Percentiles rank a stretch among this genome's conserved stretches.
These are phyloP conservation scores for Pedionomus torquatus DNA, from an alignment of 2,113 vertebrate species.

Conservation along the genomic window DNA sequence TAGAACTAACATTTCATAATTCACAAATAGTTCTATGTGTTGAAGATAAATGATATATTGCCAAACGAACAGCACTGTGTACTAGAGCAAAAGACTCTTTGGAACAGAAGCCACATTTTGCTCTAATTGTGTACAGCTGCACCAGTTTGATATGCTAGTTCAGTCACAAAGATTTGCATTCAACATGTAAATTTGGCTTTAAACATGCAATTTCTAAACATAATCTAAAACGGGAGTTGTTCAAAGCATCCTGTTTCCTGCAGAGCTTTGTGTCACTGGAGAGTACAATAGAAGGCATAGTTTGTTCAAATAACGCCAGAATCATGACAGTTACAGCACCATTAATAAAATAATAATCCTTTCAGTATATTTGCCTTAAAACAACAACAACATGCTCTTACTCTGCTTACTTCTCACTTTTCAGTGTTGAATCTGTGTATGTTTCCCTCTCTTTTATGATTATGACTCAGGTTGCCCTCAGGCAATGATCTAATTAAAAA, in stretches of 20 bases:
- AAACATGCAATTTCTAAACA: background rate
- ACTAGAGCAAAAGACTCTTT: background rate
- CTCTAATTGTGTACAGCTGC: constrained; percentile 38
- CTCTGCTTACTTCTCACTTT: background rate
- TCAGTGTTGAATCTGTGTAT: background rate
- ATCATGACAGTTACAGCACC: background rate
- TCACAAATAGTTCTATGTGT: background rate
- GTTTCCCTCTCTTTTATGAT: background rate
- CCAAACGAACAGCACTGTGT: background rate
- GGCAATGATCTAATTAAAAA: background rate
- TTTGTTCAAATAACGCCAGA: constrained; percentile 46
- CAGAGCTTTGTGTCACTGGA: constrained; percentile 27
- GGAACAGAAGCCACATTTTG: constrained; percentile 6
- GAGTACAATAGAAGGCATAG: background rate
- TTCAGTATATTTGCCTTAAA: background rate
- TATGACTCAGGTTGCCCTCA: background rate
- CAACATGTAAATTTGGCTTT: constrained; percentile 48
- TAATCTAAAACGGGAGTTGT: constrained; percentile 44
- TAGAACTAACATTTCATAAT: constrained; percentile 21
- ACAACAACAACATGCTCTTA: background rate
- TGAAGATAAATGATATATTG: background rate
- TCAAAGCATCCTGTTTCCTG: constrained; percentile 18
- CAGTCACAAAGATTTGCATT: constrained; percentile 34
- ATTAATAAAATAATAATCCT: constrained; percentile 58
- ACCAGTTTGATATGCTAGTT: constrained; percentile 35